A percentile compares a stretch with the other conserved stretches of the same genome.
These are phyloP conservation scores for Rhinogobio ventralis DNA, from an alignment of 2,797 vertebrate genomes.

Conservation along the genomic window DNA sequence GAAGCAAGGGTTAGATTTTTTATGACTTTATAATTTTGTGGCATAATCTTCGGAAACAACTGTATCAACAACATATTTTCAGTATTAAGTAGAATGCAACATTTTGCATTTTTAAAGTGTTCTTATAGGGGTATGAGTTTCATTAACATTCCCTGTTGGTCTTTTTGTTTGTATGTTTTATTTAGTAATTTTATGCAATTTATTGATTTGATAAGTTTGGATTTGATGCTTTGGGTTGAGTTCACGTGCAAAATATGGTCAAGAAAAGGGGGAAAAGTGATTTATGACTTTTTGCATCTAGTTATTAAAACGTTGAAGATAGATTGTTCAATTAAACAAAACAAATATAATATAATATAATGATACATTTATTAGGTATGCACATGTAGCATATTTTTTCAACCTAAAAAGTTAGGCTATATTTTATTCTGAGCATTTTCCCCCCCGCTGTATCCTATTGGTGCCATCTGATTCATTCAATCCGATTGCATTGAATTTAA, in stretches of 20 bases:
- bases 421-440: not conserved
- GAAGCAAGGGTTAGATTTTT: not conserved
- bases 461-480: not conserved
- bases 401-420: not conserved
- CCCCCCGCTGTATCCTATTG: not conserved
- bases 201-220: not conserved
- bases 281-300: not conserved
- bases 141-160: not conserved
- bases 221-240: not conserved
- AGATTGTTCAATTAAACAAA: not conserved
- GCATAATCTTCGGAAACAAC: not conserved
- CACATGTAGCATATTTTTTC: not conserved
- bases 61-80: not conserved
- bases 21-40: not conserved
- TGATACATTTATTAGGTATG: not conserved
- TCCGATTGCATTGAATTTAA: not conserved
- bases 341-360: not conserved
- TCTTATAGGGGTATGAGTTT: not conserved
- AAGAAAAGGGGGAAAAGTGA: not conserved
- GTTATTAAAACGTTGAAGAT: not conserved
- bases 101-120: not conserved
- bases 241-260: not conserved
- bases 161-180: not conserved
- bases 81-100: not conserved
- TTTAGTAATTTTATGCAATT: not conserved